These are phyloP conservation scores for Cynaeus angustus DNA, from an alignment of 2,888 invertebrate species.

Conservation along the genomic window DNA sequence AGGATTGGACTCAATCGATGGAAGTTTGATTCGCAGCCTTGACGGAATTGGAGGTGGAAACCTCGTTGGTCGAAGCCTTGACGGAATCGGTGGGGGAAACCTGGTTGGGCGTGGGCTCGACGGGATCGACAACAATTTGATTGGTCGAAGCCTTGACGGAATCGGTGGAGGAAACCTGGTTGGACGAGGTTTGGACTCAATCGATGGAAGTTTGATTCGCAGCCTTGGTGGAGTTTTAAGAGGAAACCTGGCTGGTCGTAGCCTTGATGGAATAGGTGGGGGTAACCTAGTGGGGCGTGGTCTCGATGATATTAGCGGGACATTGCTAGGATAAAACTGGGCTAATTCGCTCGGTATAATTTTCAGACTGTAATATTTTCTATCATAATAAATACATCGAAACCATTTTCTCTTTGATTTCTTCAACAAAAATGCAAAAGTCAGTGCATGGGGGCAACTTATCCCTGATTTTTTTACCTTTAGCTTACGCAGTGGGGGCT, in stretches of 20 bases:
- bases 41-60: slow-evolving; percentile 46
- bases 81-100: slow-evolving; percentile 44
- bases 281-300: slow-evolving; percentile 49
- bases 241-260: slow-evolving; percentile 47
- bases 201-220: slow-evolving; percentile 53
- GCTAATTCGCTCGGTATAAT: too few species aligned
- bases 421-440: too few species aligned
- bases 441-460: neutral
- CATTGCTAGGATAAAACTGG: neutral
- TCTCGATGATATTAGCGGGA: slow-evolving; percentile 52
- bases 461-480: neutral
- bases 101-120: slow-evolving; percentile 46
- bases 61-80: slow-evolving; percentile 52
- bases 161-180: slow-evolving; percentile 53
- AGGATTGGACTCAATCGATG: slow-evolving; percentile 37
- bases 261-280: slow-evolving; percentile 53
- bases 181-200: slow-evolving; percentile 51
- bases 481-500: slow-evolving; percentile 36
- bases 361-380: too few species aligned
- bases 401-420: too few species aligned
- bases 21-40: slow-evolving; percentile 46
- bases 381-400: too few species aligned
- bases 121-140: slow-evolving; percentile 19
- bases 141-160: slow-evolving; percentile 49
- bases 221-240: slow-evolving; percentile 53